These are phyloP conservation scores for Caenorhabditis sp. DNA, from an alignment of 2,888 invertebrate genomes.

Conservation along the genomic window DNA sequence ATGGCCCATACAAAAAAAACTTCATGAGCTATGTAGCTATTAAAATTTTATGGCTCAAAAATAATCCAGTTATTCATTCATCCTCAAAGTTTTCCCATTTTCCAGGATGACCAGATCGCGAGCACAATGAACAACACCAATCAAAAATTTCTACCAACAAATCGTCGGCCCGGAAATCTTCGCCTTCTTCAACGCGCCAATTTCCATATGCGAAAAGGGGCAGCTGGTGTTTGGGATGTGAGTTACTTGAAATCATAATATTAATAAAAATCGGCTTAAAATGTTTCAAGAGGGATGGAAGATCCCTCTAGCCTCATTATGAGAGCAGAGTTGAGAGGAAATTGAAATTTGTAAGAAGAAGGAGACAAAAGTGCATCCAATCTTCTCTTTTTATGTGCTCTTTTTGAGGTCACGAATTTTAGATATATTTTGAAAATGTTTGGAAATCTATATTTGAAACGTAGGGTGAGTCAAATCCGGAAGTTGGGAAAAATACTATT, in stretches of 20 bases:
- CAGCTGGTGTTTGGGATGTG: slow-evolving; percentile 51
- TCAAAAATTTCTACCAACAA: slow-evolving; percentile 12
- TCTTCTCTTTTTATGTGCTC: background rate
- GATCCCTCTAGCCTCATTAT: background rate
- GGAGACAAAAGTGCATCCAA: background rate
- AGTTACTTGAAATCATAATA: slow-evolving; percentile 21
- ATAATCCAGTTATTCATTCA: background rate
- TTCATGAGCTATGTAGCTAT: background rate
- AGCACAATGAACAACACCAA: background rate
- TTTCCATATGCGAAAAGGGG: slow-evolving; percentile 45
- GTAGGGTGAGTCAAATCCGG: background rate
- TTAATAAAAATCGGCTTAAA: slow-evolving; percentile 9
- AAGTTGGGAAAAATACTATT: too few species aligned
- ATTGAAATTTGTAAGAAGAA: background rate
- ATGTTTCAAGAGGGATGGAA: background rate
- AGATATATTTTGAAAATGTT: background rate
- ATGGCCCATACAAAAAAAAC: background rate
- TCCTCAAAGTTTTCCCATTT: background rate
- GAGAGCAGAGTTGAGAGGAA: background rate
- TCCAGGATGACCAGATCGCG: slow-evolving; percentile 13
- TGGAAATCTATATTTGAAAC: slow-evolving; percentile 3
- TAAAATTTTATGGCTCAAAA: background rate
- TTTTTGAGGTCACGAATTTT: background rate
- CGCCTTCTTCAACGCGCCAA: slow-evolving; percentile 46
- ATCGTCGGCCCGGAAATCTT: slow-evolving; percentile 24